Evolutionary conservation across 2,113 vertebrate genomes (phyloP).

Genomic region (Gallinago undulata): DNA sequence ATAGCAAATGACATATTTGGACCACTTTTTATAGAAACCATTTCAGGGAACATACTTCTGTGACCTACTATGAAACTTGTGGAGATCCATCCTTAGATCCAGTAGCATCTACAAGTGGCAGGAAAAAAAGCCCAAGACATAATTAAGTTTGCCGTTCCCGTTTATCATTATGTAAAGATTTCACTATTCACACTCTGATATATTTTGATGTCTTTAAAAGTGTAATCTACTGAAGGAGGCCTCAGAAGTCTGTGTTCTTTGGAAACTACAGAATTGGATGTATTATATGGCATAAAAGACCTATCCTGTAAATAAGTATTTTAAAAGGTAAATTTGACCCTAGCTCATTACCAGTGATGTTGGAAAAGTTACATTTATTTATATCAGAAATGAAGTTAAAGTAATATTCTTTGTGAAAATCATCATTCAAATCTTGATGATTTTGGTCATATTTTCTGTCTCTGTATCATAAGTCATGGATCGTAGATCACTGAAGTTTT

Average conservation of each 20-base stretch:
- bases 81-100: neutral
- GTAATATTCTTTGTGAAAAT: neutral
- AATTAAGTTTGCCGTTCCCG: neutral
- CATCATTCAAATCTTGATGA: neutral
- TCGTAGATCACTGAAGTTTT: neutral
- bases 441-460: neutral
- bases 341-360: neutral
- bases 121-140: neutral
- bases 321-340: neutral
- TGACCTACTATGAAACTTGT: constrained; percentile 33
- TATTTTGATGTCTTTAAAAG: neutral
- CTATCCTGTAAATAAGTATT: neutral
- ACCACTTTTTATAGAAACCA: constrained; percentile 45
- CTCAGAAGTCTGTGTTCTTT: neutral
- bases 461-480: neutral
- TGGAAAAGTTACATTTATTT: neutral
- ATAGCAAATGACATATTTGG: constrained; percentile 55
- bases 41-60: constrained; percentile 24
- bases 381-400: neutral
- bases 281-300: neutral
- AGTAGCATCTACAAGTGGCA: neutral
- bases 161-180: neutral
- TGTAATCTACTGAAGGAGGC: neutral
- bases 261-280: neutral
- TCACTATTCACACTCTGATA: neutral